Base-by-base conservation (phyloP, 1,140 invertebrate species). In the Drosophila rhopaloa region DNA sequence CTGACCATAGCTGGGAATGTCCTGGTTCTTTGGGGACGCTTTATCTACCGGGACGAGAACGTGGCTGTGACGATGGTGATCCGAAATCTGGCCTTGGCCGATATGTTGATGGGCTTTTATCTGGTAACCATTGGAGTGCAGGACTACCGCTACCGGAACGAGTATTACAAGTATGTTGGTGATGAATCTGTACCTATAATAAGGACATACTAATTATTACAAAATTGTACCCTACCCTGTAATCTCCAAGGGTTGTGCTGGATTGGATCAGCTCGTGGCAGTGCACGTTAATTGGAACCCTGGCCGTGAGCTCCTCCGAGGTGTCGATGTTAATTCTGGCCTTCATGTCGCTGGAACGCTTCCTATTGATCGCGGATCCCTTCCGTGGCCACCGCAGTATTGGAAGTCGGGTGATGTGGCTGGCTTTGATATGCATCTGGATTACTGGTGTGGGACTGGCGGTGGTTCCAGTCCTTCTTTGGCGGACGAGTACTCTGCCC, bases 101-200 rank as follows among this genome's bases (percentile, higher is more conserved):
- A 97, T 92, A 93, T 96, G 74, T 90, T 97, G 14, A 97, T 97
- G 95, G 96, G 96, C 1, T 88, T 97, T 47, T 97, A 97, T 91
- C 93, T 97, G 58, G 84, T 96, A 11, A 93, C 95, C 50, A 95
- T 97, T 74, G 96, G 94, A 5, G 90, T 94, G 35, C 93, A 95
- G 77, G 96, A 97, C 88, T 82, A 94, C 32, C 92, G 93, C 51
- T 96, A 94, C 82, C 92, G 96, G 16, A 94, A 94, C 54, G 93
- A 93, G 47, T 97, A 96, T 91, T 94, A 95, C 74, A 81, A 92
- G 61, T 91, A 41, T 71, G 71, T 68, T 19, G 2, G 1, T 29
- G 0, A 9, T 14, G 9, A 48, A 19, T 4, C 7, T 16, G 6
- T 38, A 29, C 5, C 1, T 46, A 32, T 11, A 24, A 24, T 24